These are phyloP conservation scores for Mechanitis messenoides DNA, from an alignment of 2,888 invertebrate species.

Conservation along the genomic window DNA sequence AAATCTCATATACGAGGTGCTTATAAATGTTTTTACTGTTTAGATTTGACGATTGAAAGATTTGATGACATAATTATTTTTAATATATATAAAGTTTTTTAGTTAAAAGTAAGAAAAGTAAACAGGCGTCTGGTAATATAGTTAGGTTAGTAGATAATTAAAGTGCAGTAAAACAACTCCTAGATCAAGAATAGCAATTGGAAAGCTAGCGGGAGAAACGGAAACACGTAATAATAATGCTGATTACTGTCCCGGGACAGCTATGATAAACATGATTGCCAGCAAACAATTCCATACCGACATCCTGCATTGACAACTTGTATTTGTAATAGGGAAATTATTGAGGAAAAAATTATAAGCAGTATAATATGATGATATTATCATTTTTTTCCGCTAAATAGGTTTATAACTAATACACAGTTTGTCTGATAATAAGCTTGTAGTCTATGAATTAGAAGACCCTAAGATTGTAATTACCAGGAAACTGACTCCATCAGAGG, in stretches of 20 bases:
- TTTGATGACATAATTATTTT: constrained; percentile 5
- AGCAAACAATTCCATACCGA: constrained; percentile 34
- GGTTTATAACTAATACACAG: no score
- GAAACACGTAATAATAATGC: constrained; percentile 35
- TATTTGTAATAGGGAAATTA: background rate
- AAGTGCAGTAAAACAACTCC: constrained; percentile 14
- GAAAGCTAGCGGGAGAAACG: constrained; percentile 32
- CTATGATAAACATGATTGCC: constrained; percentile 33
- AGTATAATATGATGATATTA: background rate
- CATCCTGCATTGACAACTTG: constrained; percentile 28
- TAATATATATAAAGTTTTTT: background rate
- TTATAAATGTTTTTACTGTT: constrained; percentile 23
- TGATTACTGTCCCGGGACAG: constrained; percentile 33
- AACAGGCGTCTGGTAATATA: no score
- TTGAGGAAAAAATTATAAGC: background rate
- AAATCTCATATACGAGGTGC: constrained; percentile 33
- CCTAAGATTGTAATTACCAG: no score
- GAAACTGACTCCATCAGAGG: no score
- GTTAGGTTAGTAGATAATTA: constrained; percentile 10
- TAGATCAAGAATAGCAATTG: constrained; percentile 25
- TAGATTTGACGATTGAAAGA: constrained; percentile 12
- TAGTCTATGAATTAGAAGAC: no score
- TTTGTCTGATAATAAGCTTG: no score
- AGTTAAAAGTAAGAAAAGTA: no score
- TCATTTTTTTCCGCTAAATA: background rate